Evolutionary conservation across 2,113 vertebrate species (phyloP).

Genomic region (Salvelinus namaycush): DNA sequence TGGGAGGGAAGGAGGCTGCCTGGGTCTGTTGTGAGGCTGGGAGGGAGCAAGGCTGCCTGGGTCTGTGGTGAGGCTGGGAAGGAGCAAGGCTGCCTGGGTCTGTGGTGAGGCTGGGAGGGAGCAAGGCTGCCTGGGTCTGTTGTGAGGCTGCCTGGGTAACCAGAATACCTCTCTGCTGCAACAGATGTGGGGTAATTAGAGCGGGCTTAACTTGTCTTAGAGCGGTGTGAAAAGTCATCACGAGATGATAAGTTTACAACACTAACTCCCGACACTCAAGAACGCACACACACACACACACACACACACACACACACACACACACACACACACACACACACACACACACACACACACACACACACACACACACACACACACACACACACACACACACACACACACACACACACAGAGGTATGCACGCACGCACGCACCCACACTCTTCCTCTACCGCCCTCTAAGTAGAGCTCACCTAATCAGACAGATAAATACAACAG

Average conservation of each 20-base stretch:
- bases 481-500: conserved; percentile 42
- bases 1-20: no score
- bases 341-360: conserved; percentile 5
- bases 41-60: no score
- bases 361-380: conserved; percentile 31
- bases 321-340: conserved; percentile 24
- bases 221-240: conserved; percentile 74
- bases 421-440: conserved; percentile 24
- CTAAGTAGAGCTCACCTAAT: conserved; percentile 43
- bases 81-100: no score
- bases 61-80: no score
- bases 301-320: conserved; percentile 1
- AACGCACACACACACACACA: conserved; percentile 8
- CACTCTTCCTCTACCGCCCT: not conserved
- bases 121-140: not conserved
- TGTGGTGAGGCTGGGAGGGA: conserved; percentile 23
- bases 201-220: conserved; percentile 79
- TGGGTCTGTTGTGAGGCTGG: no score
- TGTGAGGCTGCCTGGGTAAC: conserved; percentile 57
- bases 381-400: conserved; percentile 12
- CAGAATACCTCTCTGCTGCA: conserved; percentile 75
- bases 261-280: conserved; percentile 34
- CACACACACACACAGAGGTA: conserved; percentile 21
- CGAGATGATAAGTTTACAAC: conserved; percentile 75
- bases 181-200: conserved; percentile 84